Evolutionary conservation across 2,888 invertebrate species (phyloP).

Genomic region (Tetramorium bicarinatum): DNA sequence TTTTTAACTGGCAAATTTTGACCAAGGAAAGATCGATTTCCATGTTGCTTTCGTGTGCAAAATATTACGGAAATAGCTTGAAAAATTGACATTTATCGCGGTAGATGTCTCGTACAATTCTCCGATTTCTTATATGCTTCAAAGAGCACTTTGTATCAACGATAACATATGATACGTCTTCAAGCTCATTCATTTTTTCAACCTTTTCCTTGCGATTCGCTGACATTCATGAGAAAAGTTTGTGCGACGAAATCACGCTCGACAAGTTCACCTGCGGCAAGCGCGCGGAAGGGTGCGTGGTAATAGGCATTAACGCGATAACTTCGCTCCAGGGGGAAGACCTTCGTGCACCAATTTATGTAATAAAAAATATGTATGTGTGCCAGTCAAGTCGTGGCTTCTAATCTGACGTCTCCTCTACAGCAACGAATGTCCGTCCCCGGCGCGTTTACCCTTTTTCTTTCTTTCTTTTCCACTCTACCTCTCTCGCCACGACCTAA

Average conservation of each 20-base stretch:
- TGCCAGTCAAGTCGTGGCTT: constrained; percentile 83
- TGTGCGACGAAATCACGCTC: constrained; percentile 19
- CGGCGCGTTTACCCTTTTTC: constrained; percentile 53
- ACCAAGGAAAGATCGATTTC: background rate
- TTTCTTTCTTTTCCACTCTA: constrained; percentile 1
- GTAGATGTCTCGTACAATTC: background rate
- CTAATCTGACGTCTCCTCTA: constrained; percentile 83
- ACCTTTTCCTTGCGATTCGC: background rate
- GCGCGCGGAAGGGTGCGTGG: constrained; percentile 60
- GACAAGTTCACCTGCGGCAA: constrained; percentile 20
- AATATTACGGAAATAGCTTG: background rate
- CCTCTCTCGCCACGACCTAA: constrained; percentile 34
- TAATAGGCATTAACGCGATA: constrained; percentile 83
- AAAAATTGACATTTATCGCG: background rate
- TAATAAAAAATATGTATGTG: constrained; percentile 85
- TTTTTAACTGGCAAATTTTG: background rate
- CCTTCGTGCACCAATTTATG: constrained; percentile 83
- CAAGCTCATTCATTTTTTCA: constrained; percentile 18
- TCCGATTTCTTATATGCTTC: background rate
- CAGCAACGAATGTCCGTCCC: constrained; percentile 53
- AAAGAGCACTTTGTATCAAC: constrained; percentile 4
- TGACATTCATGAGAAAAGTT: constrained; percentile 24
- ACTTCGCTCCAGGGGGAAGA: constrained; percentile 80
- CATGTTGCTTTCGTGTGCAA: background rate
- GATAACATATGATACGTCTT: background rate